These are phyloP conservation scores for Eupithecia subumbrata DNA, from an alignment of 2,888 invertebrate genomes.

Conservation along the genomic window DNA sequence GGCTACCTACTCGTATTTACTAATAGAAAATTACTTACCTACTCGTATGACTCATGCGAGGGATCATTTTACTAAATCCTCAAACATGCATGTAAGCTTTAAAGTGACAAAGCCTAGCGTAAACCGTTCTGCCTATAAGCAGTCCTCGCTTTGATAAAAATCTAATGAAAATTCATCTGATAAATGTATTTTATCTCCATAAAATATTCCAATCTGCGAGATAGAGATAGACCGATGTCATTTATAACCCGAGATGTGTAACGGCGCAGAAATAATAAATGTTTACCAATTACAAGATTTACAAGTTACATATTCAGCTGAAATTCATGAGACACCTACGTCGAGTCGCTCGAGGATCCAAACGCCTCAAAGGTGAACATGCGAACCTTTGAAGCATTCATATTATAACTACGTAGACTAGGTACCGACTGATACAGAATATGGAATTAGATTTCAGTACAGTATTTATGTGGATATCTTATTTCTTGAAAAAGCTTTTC, in stretches of 20 bases:
- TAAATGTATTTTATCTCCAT: slow-evolving; percentile 17
- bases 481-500: not conserved
- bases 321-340: slow-evolving; percentile 20
- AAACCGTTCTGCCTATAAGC: not conserved
- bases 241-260: slow-evolving; percentile 26
- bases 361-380: not conserved
- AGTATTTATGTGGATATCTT: not conserved
- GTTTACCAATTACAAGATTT: slow-evolving; percentile 31
- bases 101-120: not conserved
- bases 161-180: slow-evolving; percentile 14
- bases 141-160: slow-evolving; percentile 1
- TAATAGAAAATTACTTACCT: not conserved
- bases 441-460: not conserved
- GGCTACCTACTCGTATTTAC: not conserved
- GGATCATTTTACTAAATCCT: not conserved
- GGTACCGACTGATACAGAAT: not conserved
- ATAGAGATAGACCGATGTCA: slow-evolving; percentile 17
- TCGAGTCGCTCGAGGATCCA: not conserved
- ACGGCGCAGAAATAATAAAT: slow-evolving; percentile 34
- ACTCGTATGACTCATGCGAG: not conserved
- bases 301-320: slow-evolving; percentile 31
- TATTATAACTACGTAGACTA: too few species aligned
- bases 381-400: not conserved
- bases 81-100: not conserved
- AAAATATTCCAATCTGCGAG: slow-evolving; percentile 22